These are phyloP conservation scores for Acrobasis suavella DNA, from an alignment of 2,888 invertebrate species.

Conservation along the genomic window DNA sequence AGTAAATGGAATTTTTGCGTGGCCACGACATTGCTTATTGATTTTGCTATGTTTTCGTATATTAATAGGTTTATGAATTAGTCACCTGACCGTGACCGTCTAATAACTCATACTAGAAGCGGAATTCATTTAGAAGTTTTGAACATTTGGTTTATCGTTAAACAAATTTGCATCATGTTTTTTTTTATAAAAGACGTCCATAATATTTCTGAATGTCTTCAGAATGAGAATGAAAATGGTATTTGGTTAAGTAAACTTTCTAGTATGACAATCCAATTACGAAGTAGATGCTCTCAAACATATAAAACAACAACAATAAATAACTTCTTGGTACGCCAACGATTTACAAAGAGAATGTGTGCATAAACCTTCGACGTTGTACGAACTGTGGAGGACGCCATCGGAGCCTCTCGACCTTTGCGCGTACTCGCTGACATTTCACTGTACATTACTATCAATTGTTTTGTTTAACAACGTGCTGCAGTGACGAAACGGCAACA, in stretches of 20 bases:
- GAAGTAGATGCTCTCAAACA: too few species aligned
- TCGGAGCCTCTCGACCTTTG: slow-evolving; percentile 41
- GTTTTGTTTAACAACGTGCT: slow-evolving; percentile 26
- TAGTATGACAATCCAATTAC: too few species aligned
- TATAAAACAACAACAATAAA: neutral
- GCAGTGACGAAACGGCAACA: slow-evolving; percentile 15
- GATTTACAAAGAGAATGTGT: slow-evolving; percentile 15
- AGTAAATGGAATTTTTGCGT: too few species aligned
- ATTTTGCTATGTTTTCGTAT: neutral
- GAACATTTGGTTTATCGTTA: too few species aligned
- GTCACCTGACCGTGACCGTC: neutral
- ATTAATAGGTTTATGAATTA: neutral
- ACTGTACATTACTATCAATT: slow-evolving; percentile 33
- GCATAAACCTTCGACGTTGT: neutral
- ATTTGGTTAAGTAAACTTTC: too few species aligned
- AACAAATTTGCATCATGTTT: too few species aligned
- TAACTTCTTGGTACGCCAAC: neutral
- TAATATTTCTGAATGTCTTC: too few species aligned
- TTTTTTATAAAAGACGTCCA: too few species aligned
- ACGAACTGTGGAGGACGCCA: slow-evolving; percentile 40
- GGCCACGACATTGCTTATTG: neutral
- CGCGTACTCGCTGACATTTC: slow-evolving; percentile 43
- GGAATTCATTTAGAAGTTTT: too few species aligned
- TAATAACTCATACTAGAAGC: too few species aligned
- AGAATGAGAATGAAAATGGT: too few species aligned